phyloP scores from a whole-genome alignment of 2,888 invertebrate genomes.

The Polyommatus iphigenia region DNA sequence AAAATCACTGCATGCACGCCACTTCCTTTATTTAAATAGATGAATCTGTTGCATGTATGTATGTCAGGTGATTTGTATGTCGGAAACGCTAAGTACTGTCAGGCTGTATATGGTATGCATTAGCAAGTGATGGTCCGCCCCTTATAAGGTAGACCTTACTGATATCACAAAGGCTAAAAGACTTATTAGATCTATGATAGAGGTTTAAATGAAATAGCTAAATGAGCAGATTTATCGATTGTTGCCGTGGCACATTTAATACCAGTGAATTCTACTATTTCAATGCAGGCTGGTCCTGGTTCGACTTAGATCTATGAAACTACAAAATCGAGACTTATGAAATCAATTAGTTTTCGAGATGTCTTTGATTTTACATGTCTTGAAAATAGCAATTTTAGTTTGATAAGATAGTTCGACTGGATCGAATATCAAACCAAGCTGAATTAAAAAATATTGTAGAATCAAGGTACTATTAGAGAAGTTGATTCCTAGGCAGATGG shows the following conservation, averaged over 20 bases:
- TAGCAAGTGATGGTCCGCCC: background rate
- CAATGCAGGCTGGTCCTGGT: no score
- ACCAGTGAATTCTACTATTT: no score
- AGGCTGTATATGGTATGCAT: background rate
- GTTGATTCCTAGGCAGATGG: no score
- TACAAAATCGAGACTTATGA: no score
- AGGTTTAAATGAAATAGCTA: background rate
- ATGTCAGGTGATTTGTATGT: conserved; percentile 8
- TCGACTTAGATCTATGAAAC: no score
- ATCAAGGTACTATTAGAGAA: no score
- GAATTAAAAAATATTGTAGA: no score
- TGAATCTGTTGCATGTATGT: background rate
- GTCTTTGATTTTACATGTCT: no score
- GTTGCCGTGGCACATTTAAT: background rate
- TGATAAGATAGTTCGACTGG: no score
- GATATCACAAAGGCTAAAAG: background rate
- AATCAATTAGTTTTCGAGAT: no score
- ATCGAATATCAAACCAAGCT: no score
- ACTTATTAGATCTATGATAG: background rate
- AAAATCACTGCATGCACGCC: background rate
- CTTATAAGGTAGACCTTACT: background rate
- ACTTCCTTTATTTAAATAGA: conserved; percentile 5
- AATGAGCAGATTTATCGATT: background rate
- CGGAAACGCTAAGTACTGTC: conserved; percentile 5
- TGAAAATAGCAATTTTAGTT: no score